Evolutionary conservation across 2,797 vertebrate species (phyloP).

Genomic region (Naso thynnoides): DNA sequence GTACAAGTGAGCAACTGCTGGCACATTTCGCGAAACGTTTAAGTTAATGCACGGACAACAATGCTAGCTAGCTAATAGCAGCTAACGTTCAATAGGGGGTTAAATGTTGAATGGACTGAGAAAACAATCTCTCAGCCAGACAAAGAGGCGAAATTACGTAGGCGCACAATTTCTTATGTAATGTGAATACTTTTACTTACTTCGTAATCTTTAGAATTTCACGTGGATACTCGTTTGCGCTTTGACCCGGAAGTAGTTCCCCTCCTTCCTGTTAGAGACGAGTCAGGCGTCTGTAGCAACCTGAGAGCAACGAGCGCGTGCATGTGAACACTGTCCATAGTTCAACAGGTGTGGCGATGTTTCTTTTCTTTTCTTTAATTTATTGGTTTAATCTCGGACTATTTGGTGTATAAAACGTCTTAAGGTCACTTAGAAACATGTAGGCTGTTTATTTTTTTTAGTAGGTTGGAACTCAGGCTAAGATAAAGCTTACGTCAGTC

Average conservation of each 20-base stretch:
- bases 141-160: fast-evolving
- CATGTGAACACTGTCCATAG: neutral
- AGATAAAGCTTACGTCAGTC: neutral
- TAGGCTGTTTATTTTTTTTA: neutral
- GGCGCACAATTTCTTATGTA: fast-evolving
- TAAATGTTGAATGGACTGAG: neutral
- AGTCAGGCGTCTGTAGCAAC: no score
- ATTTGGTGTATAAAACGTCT: neutral
- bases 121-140: fast-evolving
- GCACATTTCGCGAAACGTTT: no score
- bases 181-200: conserved; percentile 43
- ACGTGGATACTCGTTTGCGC: conserved; percentile 52
- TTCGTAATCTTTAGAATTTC: conserved; percentile 35
- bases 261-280: conserved; percentile 28
- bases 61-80: no score
- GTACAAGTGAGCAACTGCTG: no score
- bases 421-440: no score
- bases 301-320: conserved; percentile 5
- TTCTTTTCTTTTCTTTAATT: neutral
- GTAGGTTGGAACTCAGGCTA: neutral
- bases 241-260: conserved; percentile 60
- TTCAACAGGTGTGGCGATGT: neutral
- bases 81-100: no score
- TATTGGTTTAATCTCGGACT: neutral
- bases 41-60: no score